These are phyloP conservation scores for Centropus bengalensis DNA, from an alignment of 2,113 vertebrate species.

Conservation along the genomic window DNA sequence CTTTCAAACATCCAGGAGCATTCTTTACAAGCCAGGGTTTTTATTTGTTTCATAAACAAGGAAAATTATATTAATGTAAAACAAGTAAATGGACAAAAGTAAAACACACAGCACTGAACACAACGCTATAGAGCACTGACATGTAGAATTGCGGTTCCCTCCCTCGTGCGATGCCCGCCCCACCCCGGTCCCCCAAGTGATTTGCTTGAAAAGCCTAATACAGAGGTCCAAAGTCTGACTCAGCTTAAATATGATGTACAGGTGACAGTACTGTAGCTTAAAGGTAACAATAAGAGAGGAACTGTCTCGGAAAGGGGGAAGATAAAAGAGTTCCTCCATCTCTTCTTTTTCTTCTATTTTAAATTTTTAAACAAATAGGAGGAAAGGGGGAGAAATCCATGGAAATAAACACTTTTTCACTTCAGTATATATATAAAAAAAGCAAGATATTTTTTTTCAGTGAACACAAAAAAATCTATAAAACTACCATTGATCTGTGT, in stretches of 20 bases:
- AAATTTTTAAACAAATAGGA: conserved; percentile 51
- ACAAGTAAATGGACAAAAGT: conserved; percentile 78
- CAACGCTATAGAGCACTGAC: conserved; percentile 71
- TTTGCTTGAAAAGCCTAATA: conserved; percentile 66
- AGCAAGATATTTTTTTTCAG: conserved; percentile 39
- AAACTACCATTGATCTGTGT: conserved; percentile 66
- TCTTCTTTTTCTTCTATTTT: background rate
- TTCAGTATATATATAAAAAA: conserved; percentile 16
- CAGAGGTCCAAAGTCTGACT: conserved; percentile 67
- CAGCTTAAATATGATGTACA: conserved; percentile 65
- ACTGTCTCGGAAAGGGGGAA: conserved; percentile 3
- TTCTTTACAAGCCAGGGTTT: conserved; percentile 74
- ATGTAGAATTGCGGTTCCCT: conserved; percentile 75
- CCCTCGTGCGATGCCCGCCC: conserved; percentile 59
- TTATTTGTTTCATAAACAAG: conserved; percentile 81
- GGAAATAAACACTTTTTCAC: conserved; percentile 53
- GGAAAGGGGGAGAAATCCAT: conserved; percentile 25
- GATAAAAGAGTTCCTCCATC: conserved; percentile 19
- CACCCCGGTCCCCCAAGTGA: background rate
- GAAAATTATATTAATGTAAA: conserved; percentile 82
- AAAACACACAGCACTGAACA: conserved; percentile 77
- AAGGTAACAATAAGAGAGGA: conserved; percentile 48
- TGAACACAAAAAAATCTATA: conserved; percentile 70
- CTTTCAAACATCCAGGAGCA: background rate
- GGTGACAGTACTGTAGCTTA: conserved; percentile 76